Base-by-base conservation (phyloP, 1,140 invertebrate species). In the Adoxophyes honmai region DNA sequence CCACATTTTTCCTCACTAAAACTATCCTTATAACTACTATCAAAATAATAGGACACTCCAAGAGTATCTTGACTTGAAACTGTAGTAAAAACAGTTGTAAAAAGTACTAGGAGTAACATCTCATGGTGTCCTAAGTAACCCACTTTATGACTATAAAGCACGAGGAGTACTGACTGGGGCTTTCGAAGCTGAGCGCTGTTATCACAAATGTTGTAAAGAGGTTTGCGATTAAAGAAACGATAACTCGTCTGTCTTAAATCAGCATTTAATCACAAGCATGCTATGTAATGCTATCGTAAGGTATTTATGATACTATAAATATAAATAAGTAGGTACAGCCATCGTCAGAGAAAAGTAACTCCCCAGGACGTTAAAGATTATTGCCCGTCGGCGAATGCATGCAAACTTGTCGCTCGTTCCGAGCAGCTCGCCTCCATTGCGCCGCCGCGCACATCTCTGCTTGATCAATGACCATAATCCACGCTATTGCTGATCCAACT, bases 201-300 rank as follows among this genome's bases (percentile, higher is more conserved):
- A 48, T 48, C 42, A 21, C 10, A 21, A 21, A n/a, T 44, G 39
- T 14, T 18, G 21, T 44, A 44, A 42, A 13, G 37, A 14, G 10
- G 21, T 48, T 48, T 21, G 18, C 18, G 42, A 48, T 48, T 48
- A 48, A 7, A 48, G n/a, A 18, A 33, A 11, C 11, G 18, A 48
- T 48, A 28, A 48, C 16, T 28, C 8, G 34, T 36, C 2, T 9
- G 34, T 10, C 8, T 36, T 11, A 11, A 36, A 10, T 44, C 9
- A n/a, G n/a, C 15, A n/a, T 44, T 44, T 44, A 44, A 44, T 44
- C 39, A 44, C n/a, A 18, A 21, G 4, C 39, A 44, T n/a, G n/a
- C 9, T 18, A 44, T 11, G 16, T 15, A 36, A 4, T 28, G 21
- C 21, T 28, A 28, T 28, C 21, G n/a, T n/a, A 28, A 28, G 6